Evolutionary conservation across 1,140 invertebrate genomes (phyloP).

Genomic region (Lepidostoma basale): DNA sequence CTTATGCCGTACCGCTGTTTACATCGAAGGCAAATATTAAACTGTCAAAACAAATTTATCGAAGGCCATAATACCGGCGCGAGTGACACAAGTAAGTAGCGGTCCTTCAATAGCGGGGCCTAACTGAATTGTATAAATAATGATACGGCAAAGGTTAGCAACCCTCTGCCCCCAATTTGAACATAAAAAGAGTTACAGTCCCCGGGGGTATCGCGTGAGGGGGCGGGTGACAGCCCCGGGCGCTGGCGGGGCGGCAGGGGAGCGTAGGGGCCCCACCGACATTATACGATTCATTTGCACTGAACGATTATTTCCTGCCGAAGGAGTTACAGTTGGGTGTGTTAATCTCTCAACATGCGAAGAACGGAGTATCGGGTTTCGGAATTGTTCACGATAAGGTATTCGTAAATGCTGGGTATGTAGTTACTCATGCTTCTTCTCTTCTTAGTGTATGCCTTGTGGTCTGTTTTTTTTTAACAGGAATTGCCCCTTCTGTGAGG

Average conservation of each 20-base stretch:
- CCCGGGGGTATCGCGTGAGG: conserved; percentile 43
- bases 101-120: conserved; percentile 24
- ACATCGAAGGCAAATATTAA: conserved; percentile 33
- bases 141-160: conserved; percentile 43
- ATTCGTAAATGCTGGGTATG: no score
- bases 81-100: conserved; percentile 31
- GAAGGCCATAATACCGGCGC: conserved; percentile 29
- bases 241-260: not conserved
- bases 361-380: no score
- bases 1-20: conserved; percentile 25
- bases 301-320: conserved; percentile 38
- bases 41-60: conserved; percentile 46
- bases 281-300: conserved; percentile 46
- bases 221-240: conserved; percentile 2
- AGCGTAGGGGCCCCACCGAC: conserved; percentile 22
- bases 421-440: no score
- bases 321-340: conserved; percentile 16
- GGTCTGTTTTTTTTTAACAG: no score
- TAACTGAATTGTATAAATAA: conserved; percentile 47
- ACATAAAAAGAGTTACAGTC: conserved; percentile 46
- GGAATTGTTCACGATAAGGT: no score
- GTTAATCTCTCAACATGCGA: conserved; percentile 18
- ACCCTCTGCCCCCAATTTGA: conserved; percentile 41
- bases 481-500: no score
- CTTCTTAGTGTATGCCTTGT: no score